Conservation (phyloP, 2,797 vertebrate species). For the Valencia hispanica region DNA sequence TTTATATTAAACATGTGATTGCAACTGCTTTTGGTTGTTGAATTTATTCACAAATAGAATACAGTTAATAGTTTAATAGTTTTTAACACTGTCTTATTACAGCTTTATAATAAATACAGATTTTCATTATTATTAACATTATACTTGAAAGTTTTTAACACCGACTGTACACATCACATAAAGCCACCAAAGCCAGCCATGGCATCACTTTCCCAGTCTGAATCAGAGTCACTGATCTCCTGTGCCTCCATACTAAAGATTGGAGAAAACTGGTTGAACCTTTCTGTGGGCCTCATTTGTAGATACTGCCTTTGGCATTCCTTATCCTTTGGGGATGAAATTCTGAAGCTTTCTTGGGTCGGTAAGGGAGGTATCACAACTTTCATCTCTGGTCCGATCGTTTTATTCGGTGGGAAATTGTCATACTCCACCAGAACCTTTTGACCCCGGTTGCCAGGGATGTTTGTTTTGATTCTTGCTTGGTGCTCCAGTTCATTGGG, state of each 20-base stretch:
- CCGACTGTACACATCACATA: slow-evolving; percentile 55
- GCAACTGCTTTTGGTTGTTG: slow-evolving; percentile 30
- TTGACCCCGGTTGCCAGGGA: slow-evolving; percentile 14
- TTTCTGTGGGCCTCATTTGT: slow-evolving; percentile 30
- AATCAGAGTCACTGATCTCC: slow-evolving; percentile 80
- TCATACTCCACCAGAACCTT: slow-evolving; percentile 81
- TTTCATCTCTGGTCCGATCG: slow-evolving; percentile 81
- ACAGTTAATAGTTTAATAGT: not conserved
- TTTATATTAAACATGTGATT: slow-evolving; percentile 82
- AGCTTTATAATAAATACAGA: slow-evolving; percentile 70
- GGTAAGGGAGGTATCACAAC: slow-evolving; percentile 81
- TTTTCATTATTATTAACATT: slow-evolving; percentile 27
- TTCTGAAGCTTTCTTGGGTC: slow-evolving; percentile 61
- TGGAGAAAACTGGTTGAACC: slow-evolving; percentile 78
- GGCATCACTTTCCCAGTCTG: slow-evolving; percentile 84
- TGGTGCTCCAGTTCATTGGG: slow-evolving; percentile 48
- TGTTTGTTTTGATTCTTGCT: slow-evolving; percentile 19
- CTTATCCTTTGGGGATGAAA: slow-evolving; percentile 63
- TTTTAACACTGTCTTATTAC: slow-evolving; percentile 33
- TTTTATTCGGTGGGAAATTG: slow-evolving; percentile 83
- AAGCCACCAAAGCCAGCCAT: slow-evolving; percentile 75
- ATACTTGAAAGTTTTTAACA: not conserved
- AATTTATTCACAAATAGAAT: slow-evolving; percentile 43
- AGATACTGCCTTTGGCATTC: slow-evolving; percentile 58
- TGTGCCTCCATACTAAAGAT: slow-evolving; percentile 63